Percentiles rank a stretch among this genome's conserved stretches.
phyloP scores from a whole-genome alignment of 2,113 vertebrate species.

The Scomber japonicus region DNA sequence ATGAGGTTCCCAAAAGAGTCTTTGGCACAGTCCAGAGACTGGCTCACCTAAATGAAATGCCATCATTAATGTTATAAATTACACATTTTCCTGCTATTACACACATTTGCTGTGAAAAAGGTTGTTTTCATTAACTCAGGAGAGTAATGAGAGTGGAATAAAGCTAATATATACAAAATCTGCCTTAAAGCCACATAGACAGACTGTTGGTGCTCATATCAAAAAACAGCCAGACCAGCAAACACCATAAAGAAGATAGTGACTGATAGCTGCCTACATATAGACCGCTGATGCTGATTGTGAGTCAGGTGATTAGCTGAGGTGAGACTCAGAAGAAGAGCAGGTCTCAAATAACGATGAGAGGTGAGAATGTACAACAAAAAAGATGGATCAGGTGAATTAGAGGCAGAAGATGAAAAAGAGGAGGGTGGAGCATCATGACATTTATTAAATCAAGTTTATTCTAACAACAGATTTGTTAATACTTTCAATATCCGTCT shows the following conservation, averaged over 20 bases:
- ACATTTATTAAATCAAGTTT: constrained; percentile 1
- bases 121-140: neutral
- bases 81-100: neutral
- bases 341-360: neutral
- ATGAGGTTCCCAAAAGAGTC: constrained; percentile 3
- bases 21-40: too few relatives aligned
- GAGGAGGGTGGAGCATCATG: neutral
- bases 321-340: neutral
- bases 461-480: neutral
- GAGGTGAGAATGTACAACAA: neutral
- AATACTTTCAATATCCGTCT: neutral
- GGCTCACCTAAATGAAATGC: neutral
- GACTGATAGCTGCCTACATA: too few relatives aligned
- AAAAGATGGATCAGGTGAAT: neutral
- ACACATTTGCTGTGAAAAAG: neutral
- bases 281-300: too few relatives aligned
- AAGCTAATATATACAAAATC: too few relatives aligned
- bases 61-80: constrained; percentile 5
- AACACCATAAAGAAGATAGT: too few relatives aligned
- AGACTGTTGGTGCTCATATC: too few relatives aligned
- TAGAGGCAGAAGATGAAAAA: neutral
- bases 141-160: neutral
- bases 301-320: constrained; percentile 4
- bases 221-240: too few relatives aligned
- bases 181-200: too few relatives aligned